Conservation (phyloP, 1,140 invertebrate genomes). For the Philotrypesis tridentata region DNA sequence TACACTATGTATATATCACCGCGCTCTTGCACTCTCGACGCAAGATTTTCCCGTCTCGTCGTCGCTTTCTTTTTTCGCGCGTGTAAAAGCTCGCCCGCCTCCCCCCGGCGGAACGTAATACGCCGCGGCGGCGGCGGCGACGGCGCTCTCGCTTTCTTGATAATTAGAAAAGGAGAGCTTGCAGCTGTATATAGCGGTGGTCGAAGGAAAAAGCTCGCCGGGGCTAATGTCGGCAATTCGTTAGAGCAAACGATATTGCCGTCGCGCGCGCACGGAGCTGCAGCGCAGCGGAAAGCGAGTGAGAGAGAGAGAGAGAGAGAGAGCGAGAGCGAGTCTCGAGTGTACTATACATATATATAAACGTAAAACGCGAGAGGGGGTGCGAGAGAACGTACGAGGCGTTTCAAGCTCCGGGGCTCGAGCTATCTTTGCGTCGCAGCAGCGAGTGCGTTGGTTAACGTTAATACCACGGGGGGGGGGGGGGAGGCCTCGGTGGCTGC, state of each 20-base stretch:
- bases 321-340: not conserved
- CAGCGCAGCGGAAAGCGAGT: no score
- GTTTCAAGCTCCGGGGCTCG: not conserved
- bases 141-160: not conserved
- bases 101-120: no score
- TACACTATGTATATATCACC: no score
- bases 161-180: not conserved
- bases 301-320: not conserved
- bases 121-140: no score
- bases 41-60: no score
- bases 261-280: no score
- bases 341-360: no score
- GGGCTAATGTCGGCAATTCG: not conserved
- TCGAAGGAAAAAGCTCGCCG: not conserved
- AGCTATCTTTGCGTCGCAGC: not conserved
- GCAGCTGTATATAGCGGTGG: not conserved
- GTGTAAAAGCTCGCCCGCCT: not conserved
- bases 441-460: not conserved
- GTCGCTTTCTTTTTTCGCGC: not conserved
- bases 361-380: no score
- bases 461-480: not conserved
- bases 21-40: no score
- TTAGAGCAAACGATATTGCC: slow-evolving; percentile 4
- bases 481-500: no score
- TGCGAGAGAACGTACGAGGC: not conserved